Evolutionary conservation across 2,113 vertebrate species (phyloP).

Genomic region (Marmota monax): DNA sequence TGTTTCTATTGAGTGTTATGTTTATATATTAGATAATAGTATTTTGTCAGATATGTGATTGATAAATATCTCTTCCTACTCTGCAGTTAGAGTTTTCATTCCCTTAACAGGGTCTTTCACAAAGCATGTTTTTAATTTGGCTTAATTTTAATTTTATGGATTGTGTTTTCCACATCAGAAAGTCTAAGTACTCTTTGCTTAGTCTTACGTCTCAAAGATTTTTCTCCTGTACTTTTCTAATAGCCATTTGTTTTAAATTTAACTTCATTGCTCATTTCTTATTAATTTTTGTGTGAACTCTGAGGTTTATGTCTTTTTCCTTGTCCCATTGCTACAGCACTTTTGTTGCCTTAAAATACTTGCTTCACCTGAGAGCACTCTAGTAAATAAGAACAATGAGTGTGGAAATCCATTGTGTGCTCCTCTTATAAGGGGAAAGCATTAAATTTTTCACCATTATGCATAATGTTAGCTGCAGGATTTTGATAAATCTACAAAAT

Average conservation of each 20-base stretch:
- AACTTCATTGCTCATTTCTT: background rate
- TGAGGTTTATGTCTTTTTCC: background rate
- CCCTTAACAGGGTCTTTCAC: background rate
- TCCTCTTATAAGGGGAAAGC: background rate
- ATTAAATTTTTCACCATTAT: background rate
- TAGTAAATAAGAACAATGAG: background rate
- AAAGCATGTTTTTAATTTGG: background rate
- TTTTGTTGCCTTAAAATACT: background rate
- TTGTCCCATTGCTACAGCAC: background rate
- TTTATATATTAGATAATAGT: background rate
- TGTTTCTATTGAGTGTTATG: background rate
- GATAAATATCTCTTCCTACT: background rate
- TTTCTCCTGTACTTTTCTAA: background rate
- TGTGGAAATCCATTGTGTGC: background rate
- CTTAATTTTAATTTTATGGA: background rate
- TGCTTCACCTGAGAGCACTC: background rate
- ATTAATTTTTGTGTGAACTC: background rate
- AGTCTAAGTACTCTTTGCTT: background rate
- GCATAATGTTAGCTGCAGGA: background rate
- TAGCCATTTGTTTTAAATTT: background rate
- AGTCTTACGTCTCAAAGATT: background rate
- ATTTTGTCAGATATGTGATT: background rate
- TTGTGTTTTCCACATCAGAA: background rate
- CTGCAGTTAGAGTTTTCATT: background rate
- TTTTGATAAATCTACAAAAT: background rate